Base-by-base conservation (phyloP, 2,797 vertebrate species). In the Hippoglossus hippoglossus region DNA sequence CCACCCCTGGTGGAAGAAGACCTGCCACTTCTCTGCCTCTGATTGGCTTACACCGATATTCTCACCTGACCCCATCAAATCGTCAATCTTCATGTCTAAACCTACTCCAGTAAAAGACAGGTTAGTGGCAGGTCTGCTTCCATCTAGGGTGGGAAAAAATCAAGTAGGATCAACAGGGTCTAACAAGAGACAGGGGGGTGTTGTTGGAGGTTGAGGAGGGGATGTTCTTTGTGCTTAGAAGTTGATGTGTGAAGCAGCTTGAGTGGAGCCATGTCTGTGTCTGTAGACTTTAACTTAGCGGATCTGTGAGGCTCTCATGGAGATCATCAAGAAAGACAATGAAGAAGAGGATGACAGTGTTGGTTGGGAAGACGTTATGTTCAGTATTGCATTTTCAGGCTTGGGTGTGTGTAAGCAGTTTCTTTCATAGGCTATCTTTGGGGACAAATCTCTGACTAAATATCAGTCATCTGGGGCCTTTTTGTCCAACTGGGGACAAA, bases 331-430 rank as follows among this genome's bases (percentile, higher is more conserved):
- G 52, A 86, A 75, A 63, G 64, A 82, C 75, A 67, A 83, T 63
- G 56, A 73, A 80, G 80, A 56, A 84, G 82, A 84, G 67, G 69
- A 80, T 67, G 62, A 74, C 82, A 78, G 89, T 91, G 70, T 70
- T 67, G 39, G 58, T 44, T 70, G 41, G 51, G 47, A 64, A 69
- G 70, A 71, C 59, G 69, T 76, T 51, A 55, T 76, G 63, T 62
- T 66, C 39, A 11, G 21, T 71, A 80, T 79, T 61, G 61, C 51
- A 41, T 75, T 63, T 51, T 19, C 36, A 70, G 62, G n/a, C 44
- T 52, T 79, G 55, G 53, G 56, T 26, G 9, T 68, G 9, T 73
- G 2, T 58, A 16, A 16, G 15, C 2, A 2, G 39, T 44, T 44
- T 44, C 41, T 44, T 12, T 41, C 39, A 12, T 41, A 4, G 39